phyloP scores from a whole-genome alignment of 2,888 invertebrate species.

The Megaustenia siamemsis region DNA sequence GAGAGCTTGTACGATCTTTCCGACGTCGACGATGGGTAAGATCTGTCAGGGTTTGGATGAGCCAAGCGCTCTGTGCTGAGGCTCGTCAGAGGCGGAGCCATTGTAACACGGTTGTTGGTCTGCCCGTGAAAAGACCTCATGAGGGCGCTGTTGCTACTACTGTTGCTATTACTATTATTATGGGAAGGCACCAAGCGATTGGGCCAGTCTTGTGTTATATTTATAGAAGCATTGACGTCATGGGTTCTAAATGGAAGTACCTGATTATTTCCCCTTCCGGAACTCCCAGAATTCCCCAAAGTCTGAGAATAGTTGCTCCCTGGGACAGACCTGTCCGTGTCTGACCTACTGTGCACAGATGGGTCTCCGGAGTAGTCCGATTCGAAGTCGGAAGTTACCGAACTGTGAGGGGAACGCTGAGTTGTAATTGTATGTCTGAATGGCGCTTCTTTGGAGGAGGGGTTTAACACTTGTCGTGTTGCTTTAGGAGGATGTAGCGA shows the following conservation, averaged over 20 bases:
- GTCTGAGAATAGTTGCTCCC: neutral
- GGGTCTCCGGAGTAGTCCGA: conserved; percentile 44
- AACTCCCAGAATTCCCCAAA: neutral
- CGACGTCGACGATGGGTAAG: neutral
- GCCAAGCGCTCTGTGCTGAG: conserved; percentile 40
- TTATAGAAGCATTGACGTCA: conserved; percentile 4
- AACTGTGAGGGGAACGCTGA: conserved; percentile 37
- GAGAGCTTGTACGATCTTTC: neutral
- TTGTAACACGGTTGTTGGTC: neutral
- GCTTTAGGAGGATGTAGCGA: conserved; percentile 34
- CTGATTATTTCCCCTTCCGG: conserved; percentile 14
- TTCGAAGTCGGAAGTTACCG: conserved; percentile 41
- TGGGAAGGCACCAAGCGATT: conserved; percentile 20
- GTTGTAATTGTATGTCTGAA: neutral
- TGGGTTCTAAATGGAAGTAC: conserved; percentile 4
- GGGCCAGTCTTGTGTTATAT: conserved; percentile 34
- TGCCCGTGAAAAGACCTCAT: conserved; percentile 51
- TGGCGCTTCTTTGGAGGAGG: neutral
- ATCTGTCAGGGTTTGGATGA: neutral
- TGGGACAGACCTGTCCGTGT: conserved; percentile 9
- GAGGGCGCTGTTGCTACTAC: conserved; percentile 28
- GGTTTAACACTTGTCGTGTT: neutral
- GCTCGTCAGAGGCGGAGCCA: neutral
- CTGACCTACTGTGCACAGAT: conserved; percentile 15
- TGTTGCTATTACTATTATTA: conserved; percentile 15